Evolutionary conservation across 2,113 vertebrate species (phyloP), one percentile per base, ranked within the genome.

Genomic region (Tragulus kanchil): DNA sequence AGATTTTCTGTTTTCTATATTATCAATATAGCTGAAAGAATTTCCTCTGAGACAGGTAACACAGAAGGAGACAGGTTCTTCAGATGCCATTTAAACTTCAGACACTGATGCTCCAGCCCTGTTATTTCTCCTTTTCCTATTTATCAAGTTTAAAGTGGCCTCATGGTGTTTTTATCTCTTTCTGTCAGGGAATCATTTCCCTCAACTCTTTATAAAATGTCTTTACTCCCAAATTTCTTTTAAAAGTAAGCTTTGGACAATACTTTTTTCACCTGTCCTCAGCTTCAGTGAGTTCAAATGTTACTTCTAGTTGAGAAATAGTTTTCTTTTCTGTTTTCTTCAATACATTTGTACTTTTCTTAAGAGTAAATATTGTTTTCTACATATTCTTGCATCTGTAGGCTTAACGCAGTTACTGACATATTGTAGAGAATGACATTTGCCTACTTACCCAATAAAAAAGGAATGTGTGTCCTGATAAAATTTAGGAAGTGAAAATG

Each of bases 1-100:
- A 96, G 90, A 81, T 95, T 94, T 87, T 92, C 95, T 94, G 88
- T 93, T 94, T 96, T 96, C 84, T 94, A 48, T 88, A 77, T 85
- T 79, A 92, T 92, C 88, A 82, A 85, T 90, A 64, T 14, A 82
- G 59, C 84, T 88, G 50, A 94, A 96, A 93, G 79, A 58, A 59
- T 92, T 95, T 96, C 84, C 89, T 85, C 77, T 3, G 82, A 85
- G 93, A 81, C 16, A 64, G 61, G 58, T 69, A 93, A 50, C 89
- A 65, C 31, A 81, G 42, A 16, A 75, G 42, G 21, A 75, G 59
- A 62, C 36, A 71, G 85, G 84, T 52, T 69, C 59, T 81, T 92
- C 52, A 21, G 75, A 89, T 89, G 62, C 17, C 23, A 62, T 50
- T 89, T 82, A 84, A 89, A 52, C 78, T 54, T 95, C 92, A 65